These are phyloP conservation scores for Alcedo atthis DNA, from an alignment of 2,797 vertebrate genomes.

Conservation along the genomic window DNA sequence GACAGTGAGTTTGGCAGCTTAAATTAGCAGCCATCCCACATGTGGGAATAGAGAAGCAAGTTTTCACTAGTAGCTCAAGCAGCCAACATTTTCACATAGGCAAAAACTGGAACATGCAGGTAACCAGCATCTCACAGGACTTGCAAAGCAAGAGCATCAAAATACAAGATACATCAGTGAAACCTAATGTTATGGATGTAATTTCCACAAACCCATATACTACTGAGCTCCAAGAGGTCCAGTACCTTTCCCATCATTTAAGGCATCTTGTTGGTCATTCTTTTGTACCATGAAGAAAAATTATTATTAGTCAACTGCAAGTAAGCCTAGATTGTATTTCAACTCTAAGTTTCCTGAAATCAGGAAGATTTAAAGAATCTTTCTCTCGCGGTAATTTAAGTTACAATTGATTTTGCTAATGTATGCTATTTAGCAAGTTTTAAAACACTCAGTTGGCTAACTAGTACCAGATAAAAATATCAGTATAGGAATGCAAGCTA, in stretches of 20 bases:
- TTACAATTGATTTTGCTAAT: neutral
- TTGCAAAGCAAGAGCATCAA: neutral
- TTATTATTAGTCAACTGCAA: neutral
- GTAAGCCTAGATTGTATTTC: neutral
- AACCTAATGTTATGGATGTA: neutral
- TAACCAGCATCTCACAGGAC: neutral
- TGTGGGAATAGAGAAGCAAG: accelerated
- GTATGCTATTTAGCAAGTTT: neutral
- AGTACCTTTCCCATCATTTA: neutral
- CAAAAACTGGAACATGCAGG: neutral
- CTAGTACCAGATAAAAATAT: neutral
- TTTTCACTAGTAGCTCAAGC: neutral
- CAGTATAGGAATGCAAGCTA: neutral
- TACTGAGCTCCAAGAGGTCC: neutral
- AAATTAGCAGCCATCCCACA: neutral
- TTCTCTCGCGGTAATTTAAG: neutral
- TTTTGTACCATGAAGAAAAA: neutral
- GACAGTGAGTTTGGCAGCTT: neutral
- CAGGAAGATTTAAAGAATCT: neutral
- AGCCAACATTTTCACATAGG: neutral
- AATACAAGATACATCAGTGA: neutral
- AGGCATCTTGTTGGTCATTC: neutral
- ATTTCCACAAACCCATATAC: neutral
- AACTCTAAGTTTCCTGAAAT: neutral
- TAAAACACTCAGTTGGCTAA: neutral